Conservation (phyloP, 2,797 vertebrate genomes). For the Chiropotes sagulatus region DNA sequence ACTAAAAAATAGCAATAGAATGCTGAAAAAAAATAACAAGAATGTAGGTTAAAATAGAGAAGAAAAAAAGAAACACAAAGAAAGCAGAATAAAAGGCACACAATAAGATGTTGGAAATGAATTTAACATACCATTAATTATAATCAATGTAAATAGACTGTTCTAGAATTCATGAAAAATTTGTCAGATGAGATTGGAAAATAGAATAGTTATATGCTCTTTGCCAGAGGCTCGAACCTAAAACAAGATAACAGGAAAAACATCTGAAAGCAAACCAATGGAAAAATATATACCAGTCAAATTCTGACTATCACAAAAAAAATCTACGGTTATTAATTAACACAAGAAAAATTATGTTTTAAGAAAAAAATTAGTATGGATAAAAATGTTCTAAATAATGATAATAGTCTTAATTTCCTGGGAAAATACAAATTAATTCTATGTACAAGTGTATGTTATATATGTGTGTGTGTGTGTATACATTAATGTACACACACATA, state of each 20-base stretch:
- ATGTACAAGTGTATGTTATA: not conserved
- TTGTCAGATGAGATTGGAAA: not conserved
- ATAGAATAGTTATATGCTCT: not conserved
- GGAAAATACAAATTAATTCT: not conserved
- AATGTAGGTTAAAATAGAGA: not conserved
- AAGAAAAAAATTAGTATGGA: not conserved
- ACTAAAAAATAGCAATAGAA: not conserved
- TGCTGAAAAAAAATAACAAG: not conserved
- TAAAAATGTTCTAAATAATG: not conserved
- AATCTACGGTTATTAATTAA: not conserved
- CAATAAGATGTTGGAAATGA: not conserved
- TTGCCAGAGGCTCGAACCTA: not conserved
- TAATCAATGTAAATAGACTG: not conserved
- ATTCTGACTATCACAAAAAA: not conserved
- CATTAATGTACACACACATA: not conserved
- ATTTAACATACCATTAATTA: not conserved
- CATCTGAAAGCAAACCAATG: not conserved
- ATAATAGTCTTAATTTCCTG: not conserved
- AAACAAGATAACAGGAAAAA: not conserved
- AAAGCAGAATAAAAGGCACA: not conserved
- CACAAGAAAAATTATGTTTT: not conserved
- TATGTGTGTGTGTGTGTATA: not conserved
- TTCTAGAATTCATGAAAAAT: not conserved
- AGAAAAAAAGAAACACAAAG: not conserved
- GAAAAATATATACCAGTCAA: not conserved